Evolutionary conservation across 2,888 invertebrate species (phyloP).

Genomic region (Tortrix viridana): DNA sequence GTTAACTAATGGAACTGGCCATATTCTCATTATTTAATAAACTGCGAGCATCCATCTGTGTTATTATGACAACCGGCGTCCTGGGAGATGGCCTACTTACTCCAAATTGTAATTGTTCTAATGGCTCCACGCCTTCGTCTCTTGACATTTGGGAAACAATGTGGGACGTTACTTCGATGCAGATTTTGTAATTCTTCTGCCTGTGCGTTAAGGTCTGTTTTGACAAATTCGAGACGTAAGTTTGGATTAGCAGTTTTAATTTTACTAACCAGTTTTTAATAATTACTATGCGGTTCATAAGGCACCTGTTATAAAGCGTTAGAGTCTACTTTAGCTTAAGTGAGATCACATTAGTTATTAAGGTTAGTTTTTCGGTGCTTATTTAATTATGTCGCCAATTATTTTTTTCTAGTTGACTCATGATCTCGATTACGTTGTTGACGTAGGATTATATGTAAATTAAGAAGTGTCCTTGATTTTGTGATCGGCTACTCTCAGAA

Average conservation of each 20-base stretch:
- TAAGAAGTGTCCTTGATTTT: slow-evolving; percentile 15
- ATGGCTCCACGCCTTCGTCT: slow-evolving; percentile 48
- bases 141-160: slow-evolving; percentile 39
- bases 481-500: not conserved
- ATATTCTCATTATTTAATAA: slow-evolving; percentile 14
- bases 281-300: not conserved
- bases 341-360: not conserved
- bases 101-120: slow-evolving; percentile 60
- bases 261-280: slow-evolving; percentile 9
- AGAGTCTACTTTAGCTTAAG: slow-evolving; percentile 1
- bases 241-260: not conserved
- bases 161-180: slow-evolving; percentile 48
- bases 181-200: slow-evolving; percentile 19
- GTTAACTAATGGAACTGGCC: not conserved
- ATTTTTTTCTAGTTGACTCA: slow-evolving; percentile 22
- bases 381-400: slow-evolving; percentile 30
- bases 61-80: slow-evolving; percentile 54
- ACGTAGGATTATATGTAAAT: slow-evolving; percentile 25
- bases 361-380: not conserved
- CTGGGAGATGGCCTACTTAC: slow-evolving; percentile 62
- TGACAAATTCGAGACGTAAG: not conserved
- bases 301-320: not conserved
- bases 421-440: slow-evolving; percentile 21
- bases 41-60: slow-evolving; percentile 36
- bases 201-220: slow-evolving; percentile 10